Evolutionary conservation across 2,797 vertebrate genomes (phyloP), one percentile per base, ranked within the genome.

Genomic region (Apogon hyalosoma): DNA sequence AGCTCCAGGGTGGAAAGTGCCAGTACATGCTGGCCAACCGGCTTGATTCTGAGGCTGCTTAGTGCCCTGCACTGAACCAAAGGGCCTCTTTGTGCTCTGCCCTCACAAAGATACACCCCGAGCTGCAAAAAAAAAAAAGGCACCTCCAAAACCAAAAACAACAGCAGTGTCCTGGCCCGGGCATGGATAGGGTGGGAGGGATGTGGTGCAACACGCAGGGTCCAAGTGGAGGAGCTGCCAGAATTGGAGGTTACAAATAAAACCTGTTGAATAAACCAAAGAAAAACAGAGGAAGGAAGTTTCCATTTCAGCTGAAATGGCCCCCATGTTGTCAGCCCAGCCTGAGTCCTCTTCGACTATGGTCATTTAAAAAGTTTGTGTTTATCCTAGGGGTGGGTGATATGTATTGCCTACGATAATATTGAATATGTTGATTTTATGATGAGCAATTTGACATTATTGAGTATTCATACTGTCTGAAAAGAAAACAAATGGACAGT

Each of bases 11-110:
- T 85, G 85, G 90, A 91, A 90, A 90, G 86, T 69, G 21, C 84
- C 85, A 91, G 87, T 76, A 84, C 60, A 80, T 90, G 70, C 91
- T 87, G 77, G 85, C 82, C 75, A 64, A 69, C 69, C 71, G 31
- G 63, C 71, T 61, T 42, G 36, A 41, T 73, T 85, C 72, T 79
- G 70, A 87, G 75, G 75, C 82, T 80, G 82, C 78, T 78, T 79
- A 66, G 82, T 57, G 40, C 69, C 77, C 76, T 72, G 66, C 40
- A 6, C 64, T 63, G 36, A 67, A 86, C 86, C 83, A 86, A 85
- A 87, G 86, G 79, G 43, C 80, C 82, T 78, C 86, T 92, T 91
- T 92, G 87, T 89, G 83, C 79, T 84, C 78, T 36, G 75, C 74
- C 57, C 71, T 83, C 75, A 87, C 81, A 89, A 78, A 90, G 80